Conservation (phyloP, 2,888 invertebrate genomes). For the Tiphia femorata region DNA sequence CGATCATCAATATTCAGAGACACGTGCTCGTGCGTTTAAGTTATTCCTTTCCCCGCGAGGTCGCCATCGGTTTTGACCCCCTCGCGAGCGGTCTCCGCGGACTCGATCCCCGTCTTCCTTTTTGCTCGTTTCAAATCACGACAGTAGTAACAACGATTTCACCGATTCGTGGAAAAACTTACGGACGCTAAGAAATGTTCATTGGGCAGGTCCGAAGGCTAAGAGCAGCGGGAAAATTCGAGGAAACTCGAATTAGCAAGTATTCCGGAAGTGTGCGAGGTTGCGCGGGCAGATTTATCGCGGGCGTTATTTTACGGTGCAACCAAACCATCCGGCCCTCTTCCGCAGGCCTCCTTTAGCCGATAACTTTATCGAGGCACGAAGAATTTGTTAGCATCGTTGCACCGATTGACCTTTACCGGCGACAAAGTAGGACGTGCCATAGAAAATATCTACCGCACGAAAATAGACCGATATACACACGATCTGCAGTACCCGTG, state of each 20-base stretch:
- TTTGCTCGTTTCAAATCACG: not conserved
- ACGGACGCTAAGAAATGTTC: no score
- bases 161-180: not conserved
- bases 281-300: not conserved
- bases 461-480: slow-evolving; percentile 33
- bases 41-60: slow-evolving; percentile 18
- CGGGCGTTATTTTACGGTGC: not conserved
- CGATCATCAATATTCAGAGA: slow-evolving; percentile 15
- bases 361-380: slow-evolving; percentile 29
- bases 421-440: slow-evolving; percentile 24
- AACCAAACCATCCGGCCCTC: slow-evolving; percentile 2
- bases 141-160: not conserved
- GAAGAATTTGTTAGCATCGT: slow-evolving; percentile 38
- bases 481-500: no score
- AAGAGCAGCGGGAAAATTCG: no score
- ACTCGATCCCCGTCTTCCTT: not conserved
- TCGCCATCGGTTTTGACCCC: slow-evolving; percentile 15
- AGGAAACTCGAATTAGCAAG: no score
- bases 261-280: no score
- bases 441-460: slow-evolving; percentile 22
- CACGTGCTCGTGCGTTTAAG: slow-evolving; percentile 7
- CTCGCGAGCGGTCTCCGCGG: slow-evolving; percentile 10
- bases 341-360: no score
- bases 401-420: slow-evolving; percentile 46
- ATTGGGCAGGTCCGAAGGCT: no score